phyloP scores from a whole-genome alignment of 2,888 invertebrate species.

The Mystacides longicornis region DNA sequence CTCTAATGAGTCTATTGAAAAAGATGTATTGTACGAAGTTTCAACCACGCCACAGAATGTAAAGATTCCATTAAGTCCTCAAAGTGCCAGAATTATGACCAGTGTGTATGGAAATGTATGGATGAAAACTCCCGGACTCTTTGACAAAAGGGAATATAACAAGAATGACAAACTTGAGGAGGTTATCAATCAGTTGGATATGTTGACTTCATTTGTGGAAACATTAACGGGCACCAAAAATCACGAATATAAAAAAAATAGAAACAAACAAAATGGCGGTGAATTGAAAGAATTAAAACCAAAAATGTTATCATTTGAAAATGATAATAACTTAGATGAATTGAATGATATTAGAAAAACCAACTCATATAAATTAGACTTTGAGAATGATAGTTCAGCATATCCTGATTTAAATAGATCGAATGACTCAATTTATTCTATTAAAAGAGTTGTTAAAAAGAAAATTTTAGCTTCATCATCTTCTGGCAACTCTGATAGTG shows the following conservation, averaged over 20 bases:
- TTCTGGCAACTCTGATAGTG: background rate
- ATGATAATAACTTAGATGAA: constrained; percentile 40
- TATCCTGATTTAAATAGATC: constrained; percentile 10
- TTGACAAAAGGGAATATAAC: constrained; percentile 33
- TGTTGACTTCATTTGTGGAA: constrained; percentile 4
- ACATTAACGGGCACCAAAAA: constrained; percentile 9
- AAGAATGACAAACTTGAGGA: background rate
- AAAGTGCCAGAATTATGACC: constrained; percentile 33
- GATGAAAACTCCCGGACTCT: constrained; percentile 45
- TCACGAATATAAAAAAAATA: background rate
- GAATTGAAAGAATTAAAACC: constrained; percentile 5
- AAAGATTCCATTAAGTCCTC: constrained; percentile 13
- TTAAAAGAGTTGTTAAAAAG: constrained; percentile 7
- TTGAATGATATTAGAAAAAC: background rate
- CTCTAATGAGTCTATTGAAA: too few species aligned
- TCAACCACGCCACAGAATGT: background rate
- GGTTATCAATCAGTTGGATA: constrained; percentile 9
- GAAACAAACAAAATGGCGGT: background rate
- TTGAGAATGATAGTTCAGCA: constrained; percentile 21
- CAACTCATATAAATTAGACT: too few species aligned
- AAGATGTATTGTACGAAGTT: background rate
- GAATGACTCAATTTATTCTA: background rate
- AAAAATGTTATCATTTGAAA: constrained; percentile 22
- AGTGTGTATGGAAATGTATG: constrained; percentile 51
- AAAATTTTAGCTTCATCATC: constrained; percentile 3